These are phyloP conservation scores for Myotis findleyi DNA, from an alignment of 2,797 vertebrate species.

Conservation along the genomic window DNA sequence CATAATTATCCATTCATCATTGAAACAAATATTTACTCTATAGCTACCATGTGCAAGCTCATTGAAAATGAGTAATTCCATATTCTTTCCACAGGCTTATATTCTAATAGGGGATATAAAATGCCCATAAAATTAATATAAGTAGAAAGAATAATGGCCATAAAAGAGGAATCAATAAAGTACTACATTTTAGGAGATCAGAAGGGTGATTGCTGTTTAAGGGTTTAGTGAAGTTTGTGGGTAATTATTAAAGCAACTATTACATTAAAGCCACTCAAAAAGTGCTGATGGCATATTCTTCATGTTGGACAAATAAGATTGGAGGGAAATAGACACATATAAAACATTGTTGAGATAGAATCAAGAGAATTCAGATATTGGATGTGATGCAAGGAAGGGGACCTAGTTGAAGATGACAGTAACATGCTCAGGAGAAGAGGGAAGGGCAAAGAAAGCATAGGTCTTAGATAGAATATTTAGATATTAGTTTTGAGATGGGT, in stretches of 20 bases:
- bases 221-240: neutral
- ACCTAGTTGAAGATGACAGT: neutral
- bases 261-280: neutral
- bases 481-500: neutral
- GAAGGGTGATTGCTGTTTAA: neutral
- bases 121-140: neutral
- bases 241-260: neutral
- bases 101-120: neutral
- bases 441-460: neutral
- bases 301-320: neutral
- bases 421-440: neutral
- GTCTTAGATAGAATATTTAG: neutral
- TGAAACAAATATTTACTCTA: slow-evolving; percentile 35
- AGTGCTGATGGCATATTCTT: neutral
- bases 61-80: neutral
- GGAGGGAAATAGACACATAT: neutral
- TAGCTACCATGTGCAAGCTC: neutral
- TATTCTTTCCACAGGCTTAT: neutral
- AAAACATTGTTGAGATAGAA: neutral
- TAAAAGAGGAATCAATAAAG: neutral
- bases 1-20: neutral
- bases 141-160: neutral
- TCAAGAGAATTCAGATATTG: neutral
- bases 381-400: neutral
- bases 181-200: neutral